phyloP scores from a whole-genome alignment of 2,888 invertebrate species.

The Glaucopsyche alexis region DNA sequence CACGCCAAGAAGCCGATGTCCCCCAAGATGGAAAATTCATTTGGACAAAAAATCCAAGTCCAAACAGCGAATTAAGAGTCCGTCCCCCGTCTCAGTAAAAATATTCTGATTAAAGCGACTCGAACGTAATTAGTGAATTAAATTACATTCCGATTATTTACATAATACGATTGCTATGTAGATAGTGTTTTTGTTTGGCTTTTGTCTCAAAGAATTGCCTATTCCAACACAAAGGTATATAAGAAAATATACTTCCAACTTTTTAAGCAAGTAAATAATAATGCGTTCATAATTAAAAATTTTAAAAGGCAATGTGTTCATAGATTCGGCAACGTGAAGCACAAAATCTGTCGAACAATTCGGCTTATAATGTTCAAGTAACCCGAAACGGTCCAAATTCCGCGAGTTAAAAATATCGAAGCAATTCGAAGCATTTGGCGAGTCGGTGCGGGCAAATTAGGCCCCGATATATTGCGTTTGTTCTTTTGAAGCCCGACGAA shows the following conservation, averaged over 20 bases:
- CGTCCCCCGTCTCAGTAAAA: constrained; percentile 43
- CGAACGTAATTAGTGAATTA: constrained; percentile 34
- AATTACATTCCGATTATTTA: constrained; percentile 31
- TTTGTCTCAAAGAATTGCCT: background rate
- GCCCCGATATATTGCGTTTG: constrained; percentile 79
- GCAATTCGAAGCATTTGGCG: constrained; percentile 75
- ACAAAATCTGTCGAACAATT: constrained; percentile 41
- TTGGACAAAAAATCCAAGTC: constrained; percentile 71
- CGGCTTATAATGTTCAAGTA: constrained; percentile 70
- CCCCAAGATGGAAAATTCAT: constrained; percentile 76
- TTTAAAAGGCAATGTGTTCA: background rate
- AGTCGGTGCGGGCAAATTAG: constrained; percentile 74
- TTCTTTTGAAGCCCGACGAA: constrained; percentile 78
- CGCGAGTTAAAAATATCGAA: constrained; percentile 77
- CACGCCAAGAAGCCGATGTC: constrained; percentile 78
- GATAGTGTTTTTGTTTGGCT: background rate
- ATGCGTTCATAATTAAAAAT: background rate
- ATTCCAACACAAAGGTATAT: background rate
- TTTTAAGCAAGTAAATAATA: background rate
- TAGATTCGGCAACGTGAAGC: background rate
- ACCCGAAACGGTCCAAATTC: constrained; percentile 73
- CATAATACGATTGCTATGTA: constrained; percentile 21
- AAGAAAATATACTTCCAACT: background rate
- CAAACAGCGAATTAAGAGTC: constrained; percentile 59
- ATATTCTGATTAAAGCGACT: constrained; percentile 36